These are phyloP conservation scores for Euspilapteryx auroguttella DNA, from an alignment of 2,888 invertebrate species.

Conservation along the genomic window DNA sequence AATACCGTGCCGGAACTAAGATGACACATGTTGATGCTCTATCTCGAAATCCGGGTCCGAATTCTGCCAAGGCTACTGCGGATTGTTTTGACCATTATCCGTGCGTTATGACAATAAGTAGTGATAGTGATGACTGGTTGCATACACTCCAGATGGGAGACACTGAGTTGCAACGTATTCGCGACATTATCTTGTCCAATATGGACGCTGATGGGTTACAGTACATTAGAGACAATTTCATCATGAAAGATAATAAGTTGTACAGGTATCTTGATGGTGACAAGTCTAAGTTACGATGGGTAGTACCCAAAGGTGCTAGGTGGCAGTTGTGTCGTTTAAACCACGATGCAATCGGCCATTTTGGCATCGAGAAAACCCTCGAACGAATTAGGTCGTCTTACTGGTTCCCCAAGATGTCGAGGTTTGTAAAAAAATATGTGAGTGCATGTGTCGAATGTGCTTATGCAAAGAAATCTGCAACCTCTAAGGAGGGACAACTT, in stretches of 20 bases:
- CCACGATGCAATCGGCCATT: conserved; percentile 25
- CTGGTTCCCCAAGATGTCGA: conserved; percentile 25
- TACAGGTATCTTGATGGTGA: conserved; percentile 5
- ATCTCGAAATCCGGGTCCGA: conserved; percentile 4
- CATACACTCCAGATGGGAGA: conserved; percentile 10
- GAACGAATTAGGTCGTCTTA: conserved; percentile 15
- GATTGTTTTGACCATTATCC: conserved; percentile 2
- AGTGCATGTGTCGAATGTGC: conserved; percentile 23
- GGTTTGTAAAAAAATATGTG: conserved; percentile 24
- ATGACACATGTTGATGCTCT: conserved; percentile 8
- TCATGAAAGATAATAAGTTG: background rate
- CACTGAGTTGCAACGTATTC: conserved; percentile 6
- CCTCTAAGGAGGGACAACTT: conserved; percentile 16
- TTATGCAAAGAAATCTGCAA: conserved; percentile 15
- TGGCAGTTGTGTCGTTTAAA: conserved; percentile 15
- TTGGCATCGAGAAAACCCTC: conserved; percentile 18
- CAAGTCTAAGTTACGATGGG: conserved; percentile 11
- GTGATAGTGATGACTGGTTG: conserved; percentile 9
- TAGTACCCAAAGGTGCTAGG: conserved; percentile 15
- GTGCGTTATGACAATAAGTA: conserved; percentile 1
- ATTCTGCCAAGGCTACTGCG: too few species aligned
- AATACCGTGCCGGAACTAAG: conserved; percentile 4
- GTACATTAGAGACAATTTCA: conserved; percentile 6
- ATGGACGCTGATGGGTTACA: conserved; percentile 6
- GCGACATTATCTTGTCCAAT: conserved; percentile 7